Evolutionary conservation across 2,888 invertebrate species (phyloP).

Genomic region (Malthinus seriepunctatus): DNA sequence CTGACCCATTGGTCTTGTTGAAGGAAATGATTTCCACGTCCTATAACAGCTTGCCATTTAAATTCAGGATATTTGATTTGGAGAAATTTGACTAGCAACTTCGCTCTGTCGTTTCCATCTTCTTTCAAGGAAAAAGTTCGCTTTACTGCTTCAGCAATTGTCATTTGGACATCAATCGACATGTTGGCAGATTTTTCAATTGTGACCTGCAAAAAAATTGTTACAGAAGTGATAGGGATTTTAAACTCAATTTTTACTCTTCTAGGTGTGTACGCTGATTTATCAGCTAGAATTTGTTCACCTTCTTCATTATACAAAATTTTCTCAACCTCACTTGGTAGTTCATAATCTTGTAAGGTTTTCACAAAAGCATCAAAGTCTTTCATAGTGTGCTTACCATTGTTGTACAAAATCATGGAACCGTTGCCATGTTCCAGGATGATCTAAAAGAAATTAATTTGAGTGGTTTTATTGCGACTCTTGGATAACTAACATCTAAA

Average conservation of each 20-base stretch:
- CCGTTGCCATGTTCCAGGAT: constrained; percentile 3
- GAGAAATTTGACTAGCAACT: constrained; percentile 8
- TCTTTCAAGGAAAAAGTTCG: constrained; percentile 9
- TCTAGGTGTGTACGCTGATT: background rate
- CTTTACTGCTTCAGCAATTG: constrained; percentile 10
- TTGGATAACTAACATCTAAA: no score
- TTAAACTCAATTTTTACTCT: background rate
- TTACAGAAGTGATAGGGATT: background rate
- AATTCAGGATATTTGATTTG: constrained; percentile 11
- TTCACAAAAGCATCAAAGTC: background rate
- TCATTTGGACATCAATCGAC: constrained; percentile 3
- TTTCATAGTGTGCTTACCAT: background rate
- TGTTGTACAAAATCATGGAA: background rate
- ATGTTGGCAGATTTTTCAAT: background rate
- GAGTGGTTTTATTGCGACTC: no score
- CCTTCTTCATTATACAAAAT: background rate
- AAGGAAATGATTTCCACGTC: constrained; percentile 6
- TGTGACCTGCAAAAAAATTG: constrained; percentile 3
- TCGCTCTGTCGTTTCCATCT: constrained; percentile 1
- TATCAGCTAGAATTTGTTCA: background rate
- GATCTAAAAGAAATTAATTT: background rate
- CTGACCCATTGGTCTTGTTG: background rate
- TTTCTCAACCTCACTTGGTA: background rate
- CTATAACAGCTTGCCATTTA: constrained; percentile 5
- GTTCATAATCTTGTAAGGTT: constrained; percentile 9